Evolutionary conservation across 2,888 invertebrate genomes (phyloP), one percentile per base, ranked within the genome.

Genomic region (Spatulosminthurus flaviceps): DNA sequence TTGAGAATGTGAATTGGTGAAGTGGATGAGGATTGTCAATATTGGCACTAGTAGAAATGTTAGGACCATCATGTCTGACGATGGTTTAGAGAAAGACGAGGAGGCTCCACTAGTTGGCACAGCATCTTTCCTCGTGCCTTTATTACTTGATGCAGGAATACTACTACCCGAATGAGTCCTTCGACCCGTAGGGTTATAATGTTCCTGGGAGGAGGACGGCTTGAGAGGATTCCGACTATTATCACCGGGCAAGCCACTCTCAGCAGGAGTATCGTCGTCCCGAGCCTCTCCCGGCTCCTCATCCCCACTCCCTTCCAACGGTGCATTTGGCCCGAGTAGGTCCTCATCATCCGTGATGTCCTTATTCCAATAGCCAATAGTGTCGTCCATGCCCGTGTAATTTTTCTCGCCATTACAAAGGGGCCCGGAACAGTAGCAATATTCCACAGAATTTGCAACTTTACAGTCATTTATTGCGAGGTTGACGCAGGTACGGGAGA

Each of bases 401-500:
- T 80, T 81, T 77, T 84, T 85, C 66, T 82, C 82, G 66, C 79
- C 84, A 60, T 84, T 84, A 71, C 84, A 84, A 28, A 83, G 78
- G 22, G 79, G 76, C 7, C 81, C 79, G 1, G 83, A 83, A 72
- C 84, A 84, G 71, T 81, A 83, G 72, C 84, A 84, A 41, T 83
- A 82, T 67, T 84, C 84, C 1, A 83, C 83, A 0, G 80, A 75
- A 64, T 83, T 84, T 19, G 84, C 83, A 22, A 78, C 83, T 79
- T 83, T 84, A 67, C 84, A 83, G 77, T 82, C 83, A 64, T 83
- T 82, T 26, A 83, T 41, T 61, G 77, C 29, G 69, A 79, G 76
- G 22, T 76, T 77, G 64, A 81, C 77, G 75, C 84, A 84, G 13
- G 81, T 80, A 43, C 84, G 81, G 16, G 84, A 83, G n/a, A 82